Evolutionary conservation across 2,113 vertebrate genomes (phyloP).

Genomic region (Ictalurus punctatus): DNA sequence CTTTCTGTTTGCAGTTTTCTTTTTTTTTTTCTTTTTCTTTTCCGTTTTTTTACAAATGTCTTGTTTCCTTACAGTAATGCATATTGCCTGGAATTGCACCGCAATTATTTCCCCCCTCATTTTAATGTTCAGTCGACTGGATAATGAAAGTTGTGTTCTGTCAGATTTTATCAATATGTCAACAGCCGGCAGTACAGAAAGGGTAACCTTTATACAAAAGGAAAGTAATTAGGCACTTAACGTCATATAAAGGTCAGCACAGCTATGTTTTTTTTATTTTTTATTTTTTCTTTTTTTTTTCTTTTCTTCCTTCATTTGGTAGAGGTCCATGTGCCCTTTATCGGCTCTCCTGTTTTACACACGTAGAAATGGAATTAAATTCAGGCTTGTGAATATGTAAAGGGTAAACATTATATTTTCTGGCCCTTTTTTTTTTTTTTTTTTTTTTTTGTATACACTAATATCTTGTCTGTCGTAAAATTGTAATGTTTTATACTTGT

Average conservation of each 20-base stretch:
- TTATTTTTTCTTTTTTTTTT: slow-evolving; percentile 7
- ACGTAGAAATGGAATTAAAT: neutral
- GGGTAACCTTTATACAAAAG: slow-evolving; percentile 71
- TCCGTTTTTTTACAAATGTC: neutral
- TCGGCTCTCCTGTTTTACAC: neutral
- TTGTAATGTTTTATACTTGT: slow-evolving; percentile 10
- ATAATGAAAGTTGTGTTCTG: slow-evolving; percentile 18
- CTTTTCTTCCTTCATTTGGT: neutral
- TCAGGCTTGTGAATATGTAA: neutral
- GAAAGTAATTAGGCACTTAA: slow-evolving; percentile 69
- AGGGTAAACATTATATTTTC: neutral
- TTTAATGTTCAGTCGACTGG: neutral
- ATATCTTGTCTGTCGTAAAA: slow-evolving; percentile 11
- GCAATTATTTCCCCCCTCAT: neutral
- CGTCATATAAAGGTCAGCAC: slow-evolving; percentile 67
- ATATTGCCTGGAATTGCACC: neutral
- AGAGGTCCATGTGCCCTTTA: neutral
- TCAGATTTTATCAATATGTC: slow-evolving; percentile 46
- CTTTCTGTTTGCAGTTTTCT: neutral
- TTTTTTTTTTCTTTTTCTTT: neutral
- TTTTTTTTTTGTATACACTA: neutral
- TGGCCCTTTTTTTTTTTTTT: neutral
- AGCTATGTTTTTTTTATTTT: slow-evolving; percentile 57
- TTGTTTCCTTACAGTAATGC: neutral
- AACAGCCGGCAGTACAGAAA: slow-evolving; percentile 60